phyloP scores from a whole-genome alignment of 2,113 vertebrate genomes.

The Anser brachyrhynchus region DNA sequence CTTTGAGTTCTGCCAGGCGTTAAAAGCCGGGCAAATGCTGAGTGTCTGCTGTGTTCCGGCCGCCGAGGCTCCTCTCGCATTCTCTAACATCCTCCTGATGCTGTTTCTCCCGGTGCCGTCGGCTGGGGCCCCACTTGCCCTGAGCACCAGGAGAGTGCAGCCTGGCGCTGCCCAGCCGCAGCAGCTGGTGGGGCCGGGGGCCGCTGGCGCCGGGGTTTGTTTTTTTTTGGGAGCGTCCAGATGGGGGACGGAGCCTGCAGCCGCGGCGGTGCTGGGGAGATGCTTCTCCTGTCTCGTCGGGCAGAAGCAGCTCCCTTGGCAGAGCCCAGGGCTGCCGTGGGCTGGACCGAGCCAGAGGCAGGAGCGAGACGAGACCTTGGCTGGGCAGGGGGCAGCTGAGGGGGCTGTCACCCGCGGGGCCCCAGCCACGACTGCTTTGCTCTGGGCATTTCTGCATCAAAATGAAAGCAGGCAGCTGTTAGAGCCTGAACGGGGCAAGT shows the following conservation, averaged over 20 bases:
- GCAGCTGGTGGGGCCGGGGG: neutral
- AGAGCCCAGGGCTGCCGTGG: neutral
- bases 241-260: rapidly evolving
- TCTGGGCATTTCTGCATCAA: neutral
- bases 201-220: neutral
- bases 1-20: neutral
- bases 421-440: neutral
- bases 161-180: neutral
- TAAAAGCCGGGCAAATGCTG: neutral
- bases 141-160: neutral
- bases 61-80: neutral
- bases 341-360: rapidly evolving
- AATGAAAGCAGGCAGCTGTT: too few species aligned
- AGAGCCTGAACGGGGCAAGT: neutral
- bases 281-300: too few species aligned
- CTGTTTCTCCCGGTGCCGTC: neutral
- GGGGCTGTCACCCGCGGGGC: too few species aligned
- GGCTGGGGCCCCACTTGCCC: neutral
- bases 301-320: neutral
- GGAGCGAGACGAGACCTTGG: too few species aligned
- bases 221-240: too few species aligned
- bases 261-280: rapidly evolving
- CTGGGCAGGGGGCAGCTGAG: neutral
- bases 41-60: neutral
- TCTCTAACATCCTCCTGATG: neutral